These are phyloP conservation scores for Drosophila yakuba DNA, from an alignment of 1,140 invertebrate species.

Conservation along the genomic window DNA sequence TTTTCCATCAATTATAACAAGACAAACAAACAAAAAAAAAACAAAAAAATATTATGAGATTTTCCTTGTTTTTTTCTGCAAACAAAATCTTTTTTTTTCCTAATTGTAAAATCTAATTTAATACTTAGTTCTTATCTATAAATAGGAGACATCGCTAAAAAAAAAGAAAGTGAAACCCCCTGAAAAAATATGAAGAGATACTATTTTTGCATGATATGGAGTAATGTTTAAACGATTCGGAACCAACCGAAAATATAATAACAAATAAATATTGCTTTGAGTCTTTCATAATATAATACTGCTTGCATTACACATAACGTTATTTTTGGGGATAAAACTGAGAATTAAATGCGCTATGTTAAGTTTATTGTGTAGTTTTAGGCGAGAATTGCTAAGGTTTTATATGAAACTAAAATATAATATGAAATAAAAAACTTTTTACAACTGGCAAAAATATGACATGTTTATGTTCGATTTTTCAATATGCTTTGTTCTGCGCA, in stretches of 20 bases:
- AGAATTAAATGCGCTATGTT: constrained; percentile 69
- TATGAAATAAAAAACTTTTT: constrained; percentile 68
- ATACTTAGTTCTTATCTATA: constrained; percentile 65
- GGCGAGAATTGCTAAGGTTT: constrained; percentile 70
- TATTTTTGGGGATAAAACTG: constrained; percentile 31
- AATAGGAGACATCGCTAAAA: constrained; percentile 36
- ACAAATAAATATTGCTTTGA: constrained; percentile 73
- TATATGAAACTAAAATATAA: constrained; percentile 45
- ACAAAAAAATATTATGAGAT: constrained; percentile 16
- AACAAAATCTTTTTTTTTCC: constrained; percentile 60
- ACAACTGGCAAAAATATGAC: constrained; percentile 64
- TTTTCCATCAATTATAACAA: constrained; percentile 27
- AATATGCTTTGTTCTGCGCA: not conserved
- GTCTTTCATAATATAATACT: constrained; percentile 72
- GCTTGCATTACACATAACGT: constrained; percentile 13
- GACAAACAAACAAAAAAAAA: constrained; percentile 3
- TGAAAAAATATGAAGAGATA: constrained; percentile 7
- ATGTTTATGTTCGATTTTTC: not conserved
- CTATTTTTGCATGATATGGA: constrained; percentile 53
- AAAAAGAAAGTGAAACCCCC: constrained; percentile 1
- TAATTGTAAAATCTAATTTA: constrained; percentile 63
- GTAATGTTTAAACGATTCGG: constrained; percentile 41
- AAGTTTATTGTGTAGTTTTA: constrained; percentile 83
- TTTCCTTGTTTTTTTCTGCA: constrained; percentile 48
- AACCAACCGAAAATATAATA: constrained; percentile 33